A percentile compares a stretch with the other conserved stretches of the same genome.
Conservation (phyloP, 2,888 invertebrate species). For the Anaspis maculata region DNA sequence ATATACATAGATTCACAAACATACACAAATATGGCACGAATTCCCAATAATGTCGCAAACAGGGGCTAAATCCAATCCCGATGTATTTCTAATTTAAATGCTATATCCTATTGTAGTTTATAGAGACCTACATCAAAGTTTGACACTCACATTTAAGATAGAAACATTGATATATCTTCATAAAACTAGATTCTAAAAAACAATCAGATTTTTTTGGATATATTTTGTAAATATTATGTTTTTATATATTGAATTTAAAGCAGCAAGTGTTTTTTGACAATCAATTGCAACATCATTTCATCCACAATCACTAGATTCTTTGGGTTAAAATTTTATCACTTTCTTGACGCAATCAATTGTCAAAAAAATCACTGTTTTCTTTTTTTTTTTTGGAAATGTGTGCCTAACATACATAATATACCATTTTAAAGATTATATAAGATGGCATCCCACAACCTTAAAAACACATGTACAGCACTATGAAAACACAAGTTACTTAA, state of each 20-base stretch:
- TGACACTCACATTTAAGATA: slow-evolving; percentile 21
- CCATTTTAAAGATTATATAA: slow-evolving; percentile 11
- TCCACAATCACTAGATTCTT: too few species aligned
- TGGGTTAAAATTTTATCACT: slow-evolving; percentile 2
- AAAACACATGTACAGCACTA: slow-evolving; percentile 31
- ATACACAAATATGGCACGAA: too few species aligned
- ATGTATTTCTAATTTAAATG: too few species aligned
- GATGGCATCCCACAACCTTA: slow-evolving; percentile 38
- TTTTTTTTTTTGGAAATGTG: neutral
- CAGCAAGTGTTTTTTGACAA: too few species aligned
- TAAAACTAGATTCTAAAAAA: slow-evolving; percentile 21
- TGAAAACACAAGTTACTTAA: slow-evolving; percentile 28
- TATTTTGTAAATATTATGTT: neutral
- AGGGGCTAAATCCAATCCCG: too few species aligned
- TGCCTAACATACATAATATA: slow-evolving; percentile 1
- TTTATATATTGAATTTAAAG: slow-evolving; percentile 11
- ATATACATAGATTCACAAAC: too few species aligned
- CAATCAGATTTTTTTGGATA: slow-evolving; percentile 11
- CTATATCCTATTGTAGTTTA: too few species aligned
- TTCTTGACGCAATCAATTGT: neutral
- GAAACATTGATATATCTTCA: slow-evolving; percentile 28
- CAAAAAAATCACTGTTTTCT: too few species aligned
- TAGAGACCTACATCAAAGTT: too few species aligned
- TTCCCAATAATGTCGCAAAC: too few species aligned
- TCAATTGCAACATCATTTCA: too few species aligned